Evolutionary conservation across 2,797 vertebrate species (phyloP), one percentile per base, ranked within the genome.

Genomic region (Chromobotia macracanthus): DNA sequence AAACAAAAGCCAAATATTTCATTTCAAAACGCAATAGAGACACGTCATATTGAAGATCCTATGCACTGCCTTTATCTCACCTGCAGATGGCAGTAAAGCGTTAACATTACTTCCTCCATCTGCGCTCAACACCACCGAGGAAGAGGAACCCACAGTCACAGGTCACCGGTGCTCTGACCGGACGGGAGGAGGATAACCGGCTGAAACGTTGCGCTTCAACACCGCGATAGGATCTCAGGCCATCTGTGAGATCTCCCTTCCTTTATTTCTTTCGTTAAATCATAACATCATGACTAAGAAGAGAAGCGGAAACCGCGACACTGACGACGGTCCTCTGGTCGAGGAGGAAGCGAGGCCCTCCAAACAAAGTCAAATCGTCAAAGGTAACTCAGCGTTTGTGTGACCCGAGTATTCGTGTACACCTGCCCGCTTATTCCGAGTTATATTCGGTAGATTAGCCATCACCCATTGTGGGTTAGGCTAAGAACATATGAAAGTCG

Each of bases 201-300:
- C 18, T 67, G 11, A 28, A n/a, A 38, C 18, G 21, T 66, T 15
- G 18, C 19, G 46, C 74, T 65, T 48, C 50, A 35, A 48, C 53
- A 5, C 23, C 19, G 18, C 15, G 23, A 68, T 31, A 77, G 46
- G 65, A 50, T 68, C 53, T 46, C 38, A 56, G 55, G 23, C 28
- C 19, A 18, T 6, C 5, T 23, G 41, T 70, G 56, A 73, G 70
- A 5, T 16, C 8, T n/a, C 2, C 9, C 6, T 41, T 60, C 63
- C 0, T 28, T 55, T 25, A 35, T 64, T 74, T 48, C 8, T n/a
- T 72, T 73, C 5, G 10, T 61, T 38, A 3, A 19, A 70, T 53
- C 1, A 41, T 8, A 63, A 9, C 18, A 64, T 48, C 83, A 94
- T 94, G 94, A 88, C 90, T n/a, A 94, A 90, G 77, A 94, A 92